These are phyloP conservation scores for Phaethon lepturus DNA, from an alignment of 2,113 vertebrate species.

Conservation along the genomic window DNA sequence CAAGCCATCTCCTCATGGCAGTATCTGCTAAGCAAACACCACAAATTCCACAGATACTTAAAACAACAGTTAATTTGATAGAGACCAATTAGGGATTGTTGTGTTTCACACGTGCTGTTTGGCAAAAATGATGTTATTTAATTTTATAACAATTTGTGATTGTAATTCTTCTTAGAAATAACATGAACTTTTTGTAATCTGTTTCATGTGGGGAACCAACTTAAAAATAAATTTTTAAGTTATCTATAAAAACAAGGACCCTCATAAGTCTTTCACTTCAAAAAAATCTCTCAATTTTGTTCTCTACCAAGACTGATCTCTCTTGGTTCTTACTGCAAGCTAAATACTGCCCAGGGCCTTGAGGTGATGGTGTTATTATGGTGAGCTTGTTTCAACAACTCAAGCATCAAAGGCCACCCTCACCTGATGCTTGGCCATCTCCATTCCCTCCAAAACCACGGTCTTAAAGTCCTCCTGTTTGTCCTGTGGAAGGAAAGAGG, in stretches of 20 bases:
- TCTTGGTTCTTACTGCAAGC: conserved; percentile 27
- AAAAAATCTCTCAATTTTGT: conserved; percentile 2
- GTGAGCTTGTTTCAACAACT: conserved; percentile 48
- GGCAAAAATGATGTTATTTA: neutral
- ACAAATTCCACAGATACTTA: neutral
- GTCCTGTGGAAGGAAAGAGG: conserved; percentile 83
- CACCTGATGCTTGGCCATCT: conserved; percentile 82
- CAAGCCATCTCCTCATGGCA: neutral
- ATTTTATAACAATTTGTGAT: neutral
- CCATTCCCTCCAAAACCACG: conserved; percentile 80
- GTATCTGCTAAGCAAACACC: neutral
- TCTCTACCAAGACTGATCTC: neutral
- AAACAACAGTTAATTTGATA: neutral
- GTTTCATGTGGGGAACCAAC: neutral
- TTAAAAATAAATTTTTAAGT: neutral
- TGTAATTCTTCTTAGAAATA: neutral
- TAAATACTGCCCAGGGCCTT: conserved; percentile 33
- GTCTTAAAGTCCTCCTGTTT: conserved; percentile 81
- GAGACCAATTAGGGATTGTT: neutral
- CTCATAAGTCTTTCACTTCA: neutral
- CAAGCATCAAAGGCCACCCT: conserved; percentile 80
- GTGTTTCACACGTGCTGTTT: neutral
- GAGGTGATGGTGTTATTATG: conserved; percentile 45
- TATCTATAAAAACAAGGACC: neutral
- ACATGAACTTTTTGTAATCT: neutral